phyloP scores from a whole-genome alignment of 1,140 invertebrate genomes.

The Coenobita brevimanus region DNA sequence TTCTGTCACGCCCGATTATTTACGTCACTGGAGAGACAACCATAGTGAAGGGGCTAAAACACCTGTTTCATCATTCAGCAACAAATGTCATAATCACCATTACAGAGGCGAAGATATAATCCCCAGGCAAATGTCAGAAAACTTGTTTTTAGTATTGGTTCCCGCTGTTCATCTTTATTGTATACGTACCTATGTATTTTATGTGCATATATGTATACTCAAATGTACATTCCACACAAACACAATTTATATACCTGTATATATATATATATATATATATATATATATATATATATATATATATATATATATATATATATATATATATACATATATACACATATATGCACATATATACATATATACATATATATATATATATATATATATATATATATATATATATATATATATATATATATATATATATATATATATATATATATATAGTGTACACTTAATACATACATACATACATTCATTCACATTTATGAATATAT shows the following conservation, averaged over 20 bases:
- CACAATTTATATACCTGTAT: background rate
- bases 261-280: background rate
- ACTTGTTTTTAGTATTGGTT: no score
- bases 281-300: background rate
- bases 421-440: conserved; percentile 37
- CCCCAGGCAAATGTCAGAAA: no score
- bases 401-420: conserved; percentile 18
- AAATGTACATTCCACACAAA: background rate
- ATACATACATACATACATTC: conserved; percentile 23
- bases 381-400: conserved; percentile 22
- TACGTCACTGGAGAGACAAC: no score
- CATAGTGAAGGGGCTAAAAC: no score
- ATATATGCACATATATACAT: conserved; percentile 9
- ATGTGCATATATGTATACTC: no score
- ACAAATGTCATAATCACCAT: no score
- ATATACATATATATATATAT: conserved; percentile 15
- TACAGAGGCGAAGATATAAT: no score
- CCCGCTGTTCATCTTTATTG: no score
- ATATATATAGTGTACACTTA: background rate
- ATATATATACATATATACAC: conserved; percentile 13
- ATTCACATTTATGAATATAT: conserved; percentile 1
- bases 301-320: conserved; percentile 15
- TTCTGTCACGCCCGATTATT: no score
- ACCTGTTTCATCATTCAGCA: no score
- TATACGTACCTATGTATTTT: no score